A percentile compares a stretch with the other conserved stretches of the same genome.
These are phyloP conservation scores for Cryptotermes secundus DNA, from an alignment of 1,140 invertebrate species.

Conservation along the genomic window DNA sequence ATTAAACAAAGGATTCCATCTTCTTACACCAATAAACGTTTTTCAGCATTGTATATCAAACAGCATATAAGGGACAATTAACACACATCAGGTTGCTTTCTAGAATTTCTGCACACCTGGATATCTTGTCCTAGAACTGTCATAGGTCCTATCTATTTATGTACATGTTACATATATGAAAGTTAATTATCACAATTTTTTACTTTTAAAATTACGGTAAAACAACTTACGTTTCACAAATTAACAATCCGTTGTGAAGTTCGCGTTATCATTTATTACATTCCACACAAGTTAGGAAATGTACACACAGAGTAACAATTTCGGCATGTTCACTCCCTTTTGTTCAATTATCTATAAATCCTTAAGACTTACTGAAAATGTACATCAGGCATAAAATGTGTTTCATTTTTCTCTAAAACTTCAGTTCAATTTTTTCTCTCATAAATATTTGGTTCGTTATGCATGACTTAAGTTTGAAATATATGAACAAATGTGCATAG, in stretches of 20 bases:
- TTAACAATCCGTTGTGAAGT: not conserved
- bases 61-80: not conserved
- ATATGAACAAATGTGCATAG: no score
- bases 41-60: not conserved
- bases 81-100: not conserved
- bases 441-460: no score
- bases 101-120: not conserved
- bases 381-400: no score
- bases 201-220: not conserved
- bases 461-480: no score
- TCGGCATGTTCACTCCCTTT: no score
- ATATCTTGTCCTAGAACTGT: not conserved
- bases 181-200: constrained; percentile 11
- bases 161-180: not conserved
- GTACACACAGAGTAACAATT: no score
- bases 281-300: not conserved
- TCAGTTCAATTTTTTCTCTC: not conserved
- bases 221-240: not conserved
- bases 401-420: no score
- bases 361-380: no score
- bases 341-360: no score
- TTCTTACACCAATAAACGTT: not conserved
- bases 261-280: not conserved
- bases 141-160: not conserved
- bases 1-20: not conserved